Conservation (phyloP, 2,797 vertebrate genomes). For the Brachymystax lenok region DNA sequence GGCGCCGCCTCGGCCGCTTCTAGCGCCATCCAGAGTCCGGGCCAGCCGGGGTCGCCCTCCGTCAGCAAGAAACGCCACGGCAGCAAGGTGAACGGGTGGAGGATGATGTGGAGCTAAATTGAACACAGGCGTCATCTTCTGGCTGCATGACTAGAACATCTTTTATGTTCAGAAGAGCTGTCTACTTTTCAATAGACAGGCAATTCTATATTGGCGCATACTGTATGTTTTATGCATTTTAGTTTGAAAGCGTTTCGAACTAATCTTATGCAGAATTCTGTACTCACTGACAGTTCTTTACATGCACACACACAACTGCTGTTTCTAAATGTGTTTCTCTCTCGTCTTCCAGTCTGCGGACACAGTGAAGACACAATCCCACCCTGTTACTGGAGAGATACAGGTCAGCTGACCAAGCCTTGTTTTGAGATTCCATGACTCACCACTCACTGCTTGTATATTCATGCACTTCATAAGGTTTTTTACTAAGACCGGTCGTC, state of each 20-base stretch:
- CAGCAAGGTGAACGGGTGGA: conserved; percentile 65
- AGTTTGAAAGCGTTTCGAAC: not conserved
- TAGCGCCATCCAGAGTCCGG: conserved; percentile 87
- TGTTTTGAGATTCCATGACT: not conserved
- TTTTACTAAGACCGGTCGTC: too few relatives aligned
- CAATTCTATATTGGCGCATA: too few relatives aligned
- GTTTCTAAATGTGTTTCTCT: conserved; percentile 28
- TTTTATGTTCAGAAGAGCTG: not conserved
- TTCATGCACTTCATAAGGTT: not conserved
- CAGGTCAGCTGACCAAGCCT: conserved; percentile 78
- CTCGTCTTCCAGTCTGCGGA: conserved; percentile 82
- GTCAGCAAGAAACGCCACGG: conserved; percentile 95
- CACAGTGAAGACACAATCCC: conserved; percentile 79
- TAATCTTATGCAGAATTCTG: too few relatives aligned
- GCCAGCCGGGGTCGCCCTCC: conserved; percentile 92
- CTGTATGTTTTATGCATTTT: not conserved
- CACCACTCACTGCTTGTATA: not conserved
- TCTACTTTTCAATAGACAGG: not conserved
- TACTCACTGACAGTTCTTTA: not conserved
- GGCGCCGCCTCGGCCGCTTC: conserved; percentile 85
- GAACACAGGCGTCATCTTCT: not conserved
- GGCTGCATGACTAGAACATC: not conserved
- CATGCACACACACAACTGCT: not conserved
- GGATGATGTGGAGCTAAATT: not conserved
- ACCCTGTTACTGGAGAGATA: conserved; percentile 95